These are phyloP conservation scores for Cossypha dichroa DNA, from an alignment of 2,797 vertebrate species.

Conservation along the genomic window DNA sequence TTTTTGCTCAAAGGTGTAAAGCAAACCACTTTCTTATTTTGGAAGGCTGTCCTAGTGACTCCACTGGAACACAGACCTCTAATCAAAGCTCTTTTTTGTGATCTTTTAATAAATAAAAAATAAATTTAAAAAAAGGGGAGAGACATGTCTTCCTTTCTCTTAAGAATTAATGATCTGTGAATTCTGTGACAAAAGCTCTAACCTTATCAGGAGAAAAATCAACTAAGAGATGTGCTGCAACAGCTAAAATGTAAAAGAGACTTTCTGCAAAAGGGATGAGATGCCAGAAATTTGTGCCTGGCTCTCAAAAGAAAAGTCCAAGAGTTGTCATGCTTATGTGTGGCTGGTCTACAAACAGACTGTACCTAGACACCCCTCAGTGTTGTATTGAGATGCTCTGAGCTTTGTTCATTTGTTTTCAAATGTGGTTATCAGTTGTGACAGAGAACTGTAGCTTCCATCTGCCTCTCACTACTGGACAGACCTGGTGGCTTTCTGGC, in stretches of 20 bases:
- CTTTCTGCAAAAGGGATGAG: not conserved
- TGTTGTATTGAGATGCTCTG: not conserved
- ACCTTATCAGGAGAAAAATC: not conserved
- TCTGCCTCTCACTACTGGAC: not conserved
- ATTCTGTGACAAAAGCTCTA: not conserved
- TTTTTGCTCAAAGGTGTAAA: not conserved
- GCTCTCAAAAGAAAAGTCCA: not conserved
- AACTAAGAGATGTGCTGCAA: not conserved
- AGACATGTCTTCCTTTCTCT: not conserved
- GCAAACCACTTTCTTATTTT: not conserved
- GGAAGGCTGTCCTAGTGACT: not conserved
- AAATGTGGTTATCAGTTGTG: not conserved
- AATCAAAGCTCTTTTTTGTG: not conserved
- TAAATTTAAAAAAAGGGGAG: accelerated
- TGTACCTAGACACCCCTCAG: not conserved
- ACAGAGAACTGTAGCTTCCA: not conserved
- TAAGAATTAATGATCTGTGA: not conserved
- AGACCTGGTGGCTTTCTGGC: not conserved
- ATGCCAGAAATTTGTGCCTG: not conserved
- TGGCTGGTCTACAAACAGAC: not conserved
- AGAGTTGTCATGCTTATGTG: not conserved
- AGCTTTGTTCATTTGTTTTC: not conserved
- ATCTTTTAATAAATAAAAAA: not conserved
- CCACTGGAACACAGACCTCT: not conserved
- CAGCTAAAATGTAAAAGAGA: not conserved